Conservation (phyloP, 2,113 vertebrate genomes). For the Centropristis striata region DNA sequence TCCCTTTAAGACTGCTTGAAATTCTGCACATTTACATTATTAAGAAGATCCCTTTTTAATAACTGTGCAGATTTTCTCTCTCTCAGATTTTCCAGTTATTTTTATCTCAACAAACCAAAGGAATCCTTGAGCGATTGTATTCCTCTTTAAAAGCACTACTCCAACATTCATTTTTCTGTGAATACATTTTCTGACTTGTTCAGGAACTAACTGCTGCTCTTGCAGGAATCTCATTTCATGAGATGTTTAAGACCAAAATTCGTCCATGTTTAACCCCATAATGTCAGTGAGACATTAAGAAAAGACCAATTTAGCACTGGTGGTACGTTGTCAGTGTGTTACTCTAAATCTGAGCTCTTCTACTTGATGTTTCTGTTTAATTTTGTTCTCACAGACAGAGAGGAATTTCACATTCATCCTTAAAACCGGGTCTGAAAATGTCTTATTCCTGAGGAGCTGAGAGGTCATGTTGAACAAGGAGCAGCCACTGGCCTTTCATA, state of each 20-base stretch:
- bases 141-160: not conserved
- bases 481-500: slow-evolving; percentile 45
- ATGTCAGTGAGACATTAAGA: slow-evolving; percentile 24
- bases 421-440: slow-evolving; percentile 31
- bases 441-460: slow-evolving; percentile 38
- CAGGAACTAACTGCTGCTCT: not conserved
- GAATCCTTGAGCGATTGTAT: not conserved
- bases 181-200: not conserved
- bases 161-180: not conserved
- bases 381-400: not conserved
- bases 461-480: slow-evolving; percentile 35
- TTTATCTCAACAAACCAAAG: slow-evolving; percentile 12
- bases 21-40: not conserved
- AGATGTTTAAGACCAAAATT: slow-evolving; percentile 23
- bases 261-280: slow-evolving; percentile 11
- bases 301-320: not conserved
- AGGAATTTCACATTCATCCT: slow-evolving; percentile 14
- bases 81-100: not conserved
- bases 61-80: not conserved
- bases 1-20: not conserved
- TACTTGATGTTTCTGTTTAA: not conserved
- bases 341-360: not conserved
- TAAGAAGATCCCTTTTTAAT: not conserved
- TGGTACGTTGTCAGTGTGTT: slow-evolving; percentile 2
- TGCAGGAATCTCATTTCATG: slow-evolving; percentile 11